Evolutionary conservation across 2,888 invertebrate genomes (phyloP).

Genomic region (Tigriopus californicus): DNA sequence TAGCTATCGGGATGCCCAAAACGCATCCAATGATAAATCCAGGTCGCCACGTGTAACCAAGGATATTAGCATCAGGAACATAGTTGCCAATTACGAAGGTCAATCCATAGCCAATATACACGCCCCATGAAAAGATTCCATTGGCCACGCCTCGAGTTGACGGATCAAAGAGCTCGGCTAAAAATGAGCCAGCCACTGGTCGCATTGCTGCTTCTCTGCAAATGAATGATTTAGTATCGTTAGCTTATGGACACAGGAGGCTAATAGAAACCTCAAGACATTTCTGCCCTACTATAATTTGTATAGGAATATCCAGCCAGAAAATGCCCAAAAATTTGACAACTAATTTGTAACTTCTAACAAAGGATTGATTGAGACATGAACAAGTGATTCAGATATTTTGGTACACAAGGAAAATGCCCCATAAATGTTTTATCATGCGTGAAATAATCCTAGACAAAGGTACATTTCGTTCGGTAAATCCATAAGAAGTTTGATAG

Average conservation of each 20-base stretch:
- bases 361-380: too few species aligned
- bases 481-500: too few species aligned
- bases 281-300: not conserved
- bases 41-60: conserved; percentile 14
- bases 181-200: not conserved
- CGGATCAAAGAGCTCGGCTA: not conserved
- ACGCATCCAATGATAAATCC: conserved; percentile 24
- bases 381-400: too few species aligned
- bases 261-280: not conserved
- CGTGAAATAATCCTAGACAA: too few species aligned
- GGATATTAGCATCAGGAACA: conserved; percentile 21
- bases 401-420: too few species aligned
- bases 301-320: too few species aligned
- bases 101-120: conserved; percentile 30
- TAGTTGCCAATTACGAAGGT: conserved; percentile 30
- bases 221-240: not conserved
- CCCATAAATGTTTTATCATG: too few species aligned
- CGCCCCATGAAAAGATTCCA: conserved; percentile 30
- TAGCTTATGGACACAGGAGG: not conserved
- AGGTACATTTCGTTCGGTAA: too few species aligned
- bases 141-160: conserved; percentile 25
- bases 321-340: too few species aligned
- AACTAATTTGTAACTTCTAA: too few species aligned
- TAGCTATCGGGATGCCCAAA: conserved; percentile 21
- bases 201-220: not conserved